Conservation (phyloP, 2,888 invertebrate species). For the Nomada ferruginata region DNA sequence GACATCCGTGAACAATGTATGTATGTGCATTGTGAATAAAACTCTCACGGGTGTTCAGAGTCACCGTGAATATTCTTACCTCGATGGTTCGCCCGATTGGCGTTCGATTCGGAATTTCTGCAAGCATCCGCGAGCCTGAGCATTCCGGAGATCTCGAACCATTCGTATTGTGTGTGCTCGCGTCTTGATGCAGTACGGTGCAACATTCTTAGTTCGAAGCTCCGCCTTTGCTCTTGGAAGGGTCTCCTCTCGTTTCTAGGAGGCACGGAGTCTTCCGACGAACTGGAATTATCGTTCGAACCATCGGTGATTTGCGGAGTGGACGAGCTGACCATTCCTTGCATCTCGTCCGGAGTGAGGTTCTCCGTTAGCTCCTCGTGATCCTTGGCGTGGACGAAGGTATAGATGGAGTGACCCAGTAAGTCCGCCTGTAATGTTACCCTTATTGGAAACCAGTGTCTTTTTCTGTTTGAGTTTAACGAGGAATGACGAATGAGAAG, state of each 20-base stretch:
- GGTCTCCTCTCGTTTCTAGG: slow-evolving; percentile 44
- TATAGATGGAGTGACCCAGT: slow-evolving; percentile 92
- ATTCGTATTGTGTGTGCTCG: slow-evolving; percentile 85
- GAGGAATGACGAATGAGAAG: too few relatives aligned
- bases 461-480: too few relatives aligned
- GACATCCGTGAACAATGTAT: not conserved
- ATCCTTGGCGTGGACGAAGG: slow-evolving; percentile 92
- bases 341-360: slow-evolving; percentile 85
- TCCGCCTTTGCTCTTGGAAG: slow-evolving; percentile 81
- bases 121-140: slow-evolving; percentile 81
- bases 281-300: slow-evolving; percentile 86
- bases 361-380: slow-evolving; percentile 89
- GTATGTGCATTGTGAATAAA: not conserved
- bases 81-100: slow-evolving; percentile 62
- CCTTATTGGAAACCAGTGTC: not conserved
- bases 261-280: slow-evolving; percentile 73
- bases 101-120: slow-evolving; percentile 62
- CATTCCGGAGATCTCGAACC: slow-evolving; percentile 84
- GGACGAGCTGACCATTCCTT: slow-evolving; percentile 79
- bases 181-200: slow-evolving; percentile 84
- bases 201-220: slow-evolving; percentile 84
- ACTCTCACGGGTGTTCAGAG: not conserved
- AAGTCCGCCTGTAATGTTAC: slow-evolving; percentile 89
- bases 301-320: slow-evolving; percentile 52
- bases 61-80: slow-evolving; percentile 52